Percentiles rank a stretch among this genome's conserved stretches.
These are phyloP conservation scores for Eulemur macaco DNA, from an alignment of 2,113 vertebrate genomes.

Conservation along the genomic window DNA sequence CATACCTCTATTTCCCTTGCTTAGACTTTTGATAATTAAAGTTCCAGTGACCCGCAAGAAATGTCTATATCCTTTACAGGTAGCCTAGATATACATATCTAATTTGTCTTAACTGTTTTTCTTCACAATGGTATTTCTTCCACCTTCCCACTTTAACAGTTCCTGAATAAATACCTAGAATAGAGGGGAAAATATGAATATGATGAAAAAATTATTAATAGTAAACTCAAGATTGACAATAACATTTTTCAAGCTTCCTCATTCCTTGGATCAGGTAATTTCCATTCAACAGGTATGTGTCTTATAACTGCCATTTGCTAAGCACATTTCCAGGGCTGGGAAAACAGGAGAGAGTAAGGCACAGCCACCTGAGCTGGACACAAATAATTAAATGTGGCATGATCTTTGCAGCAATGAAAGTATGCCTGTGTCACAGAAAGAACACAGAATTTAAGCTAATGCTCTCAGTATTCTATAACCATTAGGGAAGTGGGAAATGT, in stretches of 20 bases:
- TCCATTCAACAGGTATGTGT: not conserved
- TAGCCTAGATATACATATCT: not conserved
- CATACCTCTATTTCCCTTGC: not conserved
- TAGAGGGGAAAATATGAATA: not conserved
- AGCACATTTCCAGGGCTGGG: not conserved
- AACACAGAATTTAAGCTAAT: not conserved
- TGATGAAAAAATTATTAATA: not conserved
- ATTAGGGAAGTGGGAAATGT: not conserved
- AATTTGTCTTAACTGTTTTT: not conserved
- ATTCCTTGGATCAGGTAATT: not conserved
- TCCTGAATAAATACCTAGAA: not conserved
- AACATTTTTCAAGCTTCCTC: not conserved
- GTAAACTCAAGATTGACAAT: not conserved
- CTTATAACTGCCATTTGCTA: not conserved
- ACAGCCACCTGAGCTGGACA: not conserved
- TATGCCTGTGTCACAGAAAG: not conserved
- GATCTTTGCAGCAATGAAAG: not conserved
- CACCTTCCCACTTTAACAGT: not conserved
- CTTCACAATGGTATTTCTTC: not conserved
- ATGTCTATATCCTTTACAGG: not conserved
- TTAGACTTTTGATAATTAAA: not conserved
- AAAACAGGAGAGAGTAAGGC: not conserved
- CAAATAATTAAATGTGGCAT: not conserved
- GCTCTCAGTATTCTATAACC: not conserved
- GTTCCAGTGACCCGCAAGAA: not conserved